phyloP scores from a whole-genome alignment of 2,113 vertebrate genomes.

The Urocitellus parryii region DNA sequence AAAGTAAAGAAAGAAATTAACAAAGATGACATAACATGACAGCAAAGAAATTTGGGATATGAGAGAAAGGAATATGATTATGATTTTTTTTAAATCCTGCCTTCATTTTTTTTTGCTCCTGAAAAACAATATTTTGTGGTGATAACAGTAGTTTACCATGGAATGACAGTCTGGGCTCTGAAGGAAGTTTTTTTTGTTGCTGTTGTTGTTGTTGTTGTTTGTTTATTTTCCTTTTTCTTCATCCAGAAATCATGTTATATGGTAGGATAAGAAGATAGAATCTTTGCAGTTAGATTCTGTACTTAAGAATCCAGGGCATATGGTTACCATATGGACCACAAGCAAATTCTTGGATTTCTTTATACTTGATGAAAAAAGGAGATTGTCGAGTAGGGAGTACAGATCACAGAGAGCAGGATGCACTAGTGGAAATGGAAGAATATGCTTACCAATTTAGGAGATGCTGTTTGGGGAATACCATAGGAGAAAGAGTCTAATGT shows the following conservation, averaged over 20 bases:
- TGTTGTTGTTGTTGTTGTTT: too few species aligned
- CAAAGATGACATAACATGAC: background rate
- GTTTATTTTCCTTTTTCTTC: background rate
- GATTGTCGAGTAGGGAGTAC: background rate
- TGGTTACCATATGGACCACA: constrained; percentile 15
- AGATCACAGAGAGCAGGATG: background rate
- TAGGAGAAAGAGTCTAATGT: background rate
- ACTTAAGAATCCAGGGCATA: constrained; percentile 12
- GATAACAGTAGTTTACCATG: background rate
- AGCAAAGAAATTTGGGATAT: background rate
- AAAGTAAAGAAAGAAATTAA: constrained; percentile 31
- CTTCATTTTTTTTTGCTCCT: background rate
- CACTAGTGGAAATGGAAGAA: background rate
- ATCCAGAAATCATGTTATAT: background rate
- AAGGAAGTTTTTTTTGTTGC: background rate
- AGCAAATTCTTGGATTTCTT: constrained; percentile 43
- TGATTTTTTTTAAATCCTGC: background rate
- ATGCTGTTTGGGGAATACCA: background rate
- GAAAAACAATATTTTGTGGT: background rate
- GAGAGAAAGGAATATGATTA: background rate
- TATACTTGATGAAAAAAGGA: constrained; percentile 9
- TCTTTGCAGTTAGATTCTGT: background rate
- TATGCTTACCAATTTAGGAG: background rate
- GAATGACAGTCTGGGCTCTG: background rate
- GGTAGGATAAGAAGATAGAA: constrained; percentile 29